A percentile compares a stretch with the other conserved stretches of the same genome.
phyloP scores from a whole-genome alignment of 2,113 vertebrate species.

The Capricornis sumatraensis region DNA sequence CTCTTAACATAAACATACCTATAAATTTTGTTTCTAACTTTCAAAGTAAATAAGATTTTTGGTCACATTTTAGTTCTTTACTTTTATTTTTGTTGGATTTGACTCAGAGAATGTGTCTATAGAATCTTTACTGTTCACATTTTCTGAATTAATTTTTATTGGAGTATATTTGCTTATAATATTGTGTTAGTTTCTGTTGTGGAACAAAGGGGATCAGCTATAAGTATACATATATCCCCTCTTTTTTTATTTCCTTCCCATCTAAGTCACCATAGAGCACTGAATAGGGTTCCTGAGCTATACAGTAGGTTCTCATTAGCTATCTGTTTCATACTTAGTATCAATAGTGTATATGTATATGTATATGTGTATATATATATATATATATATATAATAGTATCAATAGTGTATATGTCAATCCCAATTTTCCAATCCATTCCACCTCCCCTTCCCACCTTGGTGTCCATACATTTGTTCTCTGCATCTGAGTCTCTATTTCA shows the following conservation, averaged over 20 bases:
- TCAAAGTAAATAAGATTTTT: not conserved
- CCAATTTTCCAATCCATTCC: not conserved
- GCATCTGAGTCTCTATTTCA: not conserved
- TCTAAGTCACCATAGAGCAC: not conserved
- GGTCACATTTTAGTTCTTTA: not conserved
- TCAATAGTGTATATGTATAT: not conserved
- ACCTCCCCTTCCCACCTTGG: not conserved
- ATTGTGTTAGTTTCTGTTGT: not conserved
- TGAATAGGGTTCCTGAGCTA: not conserved
- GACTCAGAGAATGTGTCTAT: not conserved
- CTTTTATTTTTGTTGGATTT: conserved; percentile 2
- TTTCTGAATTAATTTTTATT: not conserved
- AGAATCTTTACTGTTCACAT: not conserved
- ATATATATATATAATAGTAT: too few relatives aligned
- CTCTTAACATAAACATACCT: not conserved
- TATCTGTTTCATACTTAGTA: not conserved
- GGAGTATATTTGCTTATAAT: not conserved
- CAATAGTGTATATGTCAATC: not conserved
- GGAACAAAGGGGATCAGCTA: not conserved
- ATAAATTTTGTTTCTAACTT: conserved; percentile 23
- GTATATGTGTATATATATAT: not conserved
- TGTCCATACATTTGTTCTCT: not conserved
- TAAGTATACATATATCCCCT: not conserved
- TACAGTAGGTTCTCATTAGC: not conserved
- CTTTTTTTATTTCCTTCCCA: not conserved